These are phyloP conservation scores for Dendrocincla fuliginosa DNA, from an alignment of 2,797 vertebrate species.

Conservation along the genomic window DNA sequence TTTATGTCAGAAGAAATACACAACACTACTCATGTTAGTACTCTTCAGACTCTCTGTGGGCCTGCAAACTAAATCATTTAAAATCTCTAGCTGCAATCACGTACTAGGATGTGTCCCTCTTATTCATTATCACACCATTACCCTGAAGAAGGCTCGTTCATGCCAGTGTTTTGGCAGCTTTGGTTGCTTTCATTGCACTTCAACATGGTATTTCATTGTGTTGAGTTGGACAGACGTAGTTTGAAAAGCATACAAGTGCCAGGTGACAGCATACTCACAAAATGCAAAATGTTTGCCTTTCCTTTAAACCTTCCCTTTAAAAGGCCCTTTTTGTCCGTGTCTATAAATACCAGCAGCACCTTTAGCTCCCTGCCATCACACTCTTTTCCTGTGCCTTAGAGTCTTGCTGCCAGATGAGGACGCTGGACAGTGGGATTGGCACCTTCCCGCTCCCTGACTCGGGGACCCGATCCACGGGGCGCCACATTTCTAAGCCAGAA, in stretches of 20 bases:
- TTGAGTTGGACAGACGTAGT: not conserved
- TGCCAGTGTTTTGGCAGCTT: not conserved
- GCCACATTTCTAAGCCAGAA: slow-evolving; percentile 81
- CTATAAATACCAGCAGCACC: slow-evolving; percentile 19
- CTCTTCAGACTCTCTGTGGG: not conserved
- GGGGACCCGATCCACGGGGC: slow-evolving; percentile 77
- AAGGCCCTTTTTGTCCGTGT: slow-evolving; percentile 68
- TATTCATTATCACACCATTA: not conserved
- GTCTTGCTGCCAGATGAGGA: slow-evolving; percentile 92
- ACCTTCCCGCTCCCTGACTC: slow-evolving; percentile 92
- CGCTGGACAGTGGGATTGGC: slow-evolving; percentile 92
- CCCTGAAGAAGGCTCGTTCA: not conserved
- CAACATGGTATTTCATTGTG: not conserved
- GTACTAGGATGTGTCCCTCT: not conserved
- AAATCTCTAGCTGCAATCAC: not conserved
- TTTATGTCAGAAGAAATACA: not conserved
- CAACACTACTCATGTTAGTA: not conserved
- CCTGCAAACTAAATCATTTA: not conserved
- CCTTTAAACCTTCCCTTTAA: slow-evolving; percentile 37
- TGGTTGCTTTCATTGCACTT: not conserved
- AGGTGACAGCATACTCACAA: not conserved
- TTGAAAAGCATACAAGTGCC: not conserved
- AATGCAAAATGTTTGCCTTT: slow-evolving; percentile 4
- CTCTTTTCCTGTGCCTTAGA: slow-evolving; percentile 81
- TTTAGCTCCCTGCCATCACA: slow-evolving; percentile 20